Conservation (phyloP, 2,888 invertebrate genomes). For the Diarsia brunnea region DNA sequence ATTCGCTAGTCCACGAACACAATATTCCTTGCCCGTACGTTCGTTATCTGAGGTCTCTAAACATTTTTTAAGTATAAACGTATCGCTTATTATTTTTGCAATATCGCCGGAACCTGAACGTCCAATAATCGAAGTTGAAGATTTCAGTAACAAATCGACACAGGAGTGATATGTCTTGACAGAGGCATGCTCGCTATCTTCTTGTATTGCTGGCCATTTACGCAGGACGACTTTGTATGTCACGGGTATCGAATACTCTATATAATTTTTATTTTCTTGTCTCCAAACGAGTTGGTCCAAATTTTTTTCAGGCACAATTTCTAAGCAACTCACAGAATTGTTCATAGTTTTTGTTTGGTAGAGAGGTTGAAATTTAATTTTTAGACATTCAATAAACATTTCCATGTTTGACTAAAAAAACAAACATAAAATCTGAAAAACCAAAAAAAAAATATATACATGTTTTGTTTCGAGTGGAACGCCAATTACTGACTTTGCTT, state of each 20-base stretch:
- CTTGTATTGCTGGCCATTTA: constrained; percentile 65
- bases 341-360: constrained; percentile 72
- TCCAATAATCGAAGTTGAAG: constrained; percentile 65
- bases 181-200: constrained; percentile 33
- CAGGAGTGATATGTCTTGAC: constrained; percentile 84
- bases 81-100: constrained; percentile 79
- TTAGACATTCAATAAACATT: constrained; percentile 71
- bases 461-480: constrained; percentile 3
- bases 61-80: constrained; percentile 70
- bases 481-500: constrained; percentile 1
- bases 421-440: constrained; percentile 54
- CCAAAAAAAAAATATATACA: constrained; percentile 25
- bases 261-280: constrained; percentile 69
- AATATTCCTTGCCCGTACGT: constrained; percentile 8
- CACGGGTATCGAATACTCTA: constrained; percentile 84
- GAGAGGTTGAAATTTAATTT: constrained; percentile 81
- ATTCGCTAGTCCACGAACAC: background rate
- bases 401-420: constrained; percentile 72
- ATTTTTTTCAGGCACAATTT: constrained; percentile 83
- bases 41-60: constrained; percentile 27
- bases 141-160: constrained; percentile 77
- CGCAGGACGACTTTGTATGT: constrained; percentile 82
- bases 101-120: constrained; percentile 72
- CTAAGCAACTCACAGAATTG: constrained; percentile 78
- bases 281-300: constrained; percentile 81